Evolutionary conservation across 2,888 invertebrate species (phyloP), one percentile per base, ranked within the genome.

Genomic region (Empis stercorea): DNA sequence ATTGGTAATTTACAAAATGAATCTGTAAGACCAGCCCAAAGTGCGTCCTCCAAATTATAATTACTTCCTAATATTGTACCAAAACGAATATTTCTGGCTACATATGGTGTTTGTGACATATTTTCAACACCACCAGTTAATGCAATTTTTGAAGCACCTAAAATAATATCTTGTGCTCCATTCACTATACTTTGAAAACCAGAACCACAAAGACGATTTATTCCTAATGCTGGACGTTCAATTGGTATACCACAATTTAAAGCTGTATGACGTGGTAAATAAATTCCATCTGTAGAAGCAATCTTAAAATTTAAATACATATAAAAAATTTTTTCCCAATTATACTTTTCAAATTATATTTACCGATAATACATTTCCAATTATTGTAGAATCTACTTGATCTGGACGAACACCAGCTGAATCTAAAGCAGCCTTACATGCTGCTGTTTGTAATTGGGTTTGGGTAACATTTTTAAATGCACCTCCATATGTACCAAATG

Each of bases 121-220:
- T 86, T 96, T 62, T 99, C 97, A 4, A 84, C 80, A 1, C 97
- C 96, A 42, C 95, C 96, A 20, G 93, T 85, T 32, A 97, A 66
- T 1, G 87, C 86, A 48, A 97, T 79, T 58, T 86, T 80, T 3
- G 92, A 83, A 52, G 84, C 84, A 30, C 93, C 93, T 10, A 83
- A 72, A 45, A 81, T 58, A 55, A 97, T 95, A 62, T 94, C 95
- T 85, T 94, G 94, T 34, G 87, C 85, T 46, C 85, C 88, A 72
- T 82, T 92, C 15, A 95, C 80, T 51, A 99, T 74, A 0, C 97
- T 80, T 66, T 99, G 97, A 70, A 99, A 99, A 2, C 97, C 97
- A 30, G 95, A 95, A 14, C 97, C 99, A 68, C 99, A 99, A 15
- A 99, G 75, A 52, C 97, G 75, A 73, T 97, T 99, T 43, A 99